phyloP scores from a whole-genome alignment of 1,140 invertebrate species.

The Wasmannia auropunctata region DNA sequence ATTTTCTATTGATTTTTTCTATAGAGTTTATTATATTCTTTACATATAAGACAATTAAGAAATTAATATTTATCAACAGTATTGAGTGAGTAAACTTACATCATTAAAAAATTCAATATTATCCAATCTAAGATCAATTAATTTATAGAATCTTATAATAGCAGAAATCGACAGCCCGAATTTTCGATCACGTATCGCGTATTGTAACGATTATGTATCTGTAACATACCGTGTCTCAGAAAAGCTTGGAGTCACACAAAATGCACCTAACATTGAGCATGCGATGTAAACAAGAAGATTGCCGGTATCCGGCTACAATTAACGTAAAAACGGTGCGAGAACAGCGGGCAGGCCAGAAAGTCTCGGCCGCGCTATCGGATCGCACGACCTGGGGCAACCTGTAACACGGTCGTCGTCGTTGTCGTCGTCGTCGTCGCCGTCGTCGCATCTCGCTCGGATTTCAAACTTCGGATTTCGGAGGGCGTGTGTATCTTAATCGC shows the following conservation, averaged over 20 bases:
- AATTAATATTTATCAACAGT: not conserved
- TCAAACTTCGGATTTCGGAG: slow-evolving; percentile 80
- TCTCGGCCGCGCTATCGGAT: slow-evolving; percentile 56
- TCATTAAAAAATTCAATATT: not conserved
- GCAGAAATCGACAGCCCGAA: too few relatives aligned
- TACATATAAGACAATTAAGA: not conserved
- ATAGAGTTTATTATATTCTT: not conserved
- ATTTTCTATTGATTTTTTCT: not conserved
- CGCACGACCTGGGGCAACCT: slow-evolving; percentile 80
- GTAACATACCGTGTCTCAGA: not conserved
- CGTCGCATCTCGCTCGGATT: slow-evolving; percentile 78
- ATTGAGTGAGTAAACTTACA: not conserved
- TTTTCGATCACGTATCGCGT: not conserved
- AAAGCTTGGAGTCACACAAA: not conserved
- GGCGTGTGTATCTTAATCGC: slow-evolving; percentile 82
- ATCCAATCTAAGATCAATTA: not conserved
- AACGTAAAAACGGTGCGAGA: not conserved
- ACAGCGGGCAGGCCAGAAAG: slow-evolving; percentile 41
- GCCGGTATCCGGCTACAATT: slow-evolving; percentile 36
- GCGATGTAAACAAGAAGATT: slow-evolving; percentile 51
- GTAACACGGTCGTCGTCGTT: slow-evolving; percentile 71
- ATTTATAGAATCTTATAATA: not conserved
- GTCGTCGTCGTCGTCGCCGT: slow-evolving; percentile 41
- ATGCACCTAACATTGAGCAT: not conserved
- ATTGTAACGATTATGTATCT: not conserved